Evolutionary conservation across 2,888 invertebrate genomes (phyloP).

Genomic region (Hanleya hanleyi): DNA sequence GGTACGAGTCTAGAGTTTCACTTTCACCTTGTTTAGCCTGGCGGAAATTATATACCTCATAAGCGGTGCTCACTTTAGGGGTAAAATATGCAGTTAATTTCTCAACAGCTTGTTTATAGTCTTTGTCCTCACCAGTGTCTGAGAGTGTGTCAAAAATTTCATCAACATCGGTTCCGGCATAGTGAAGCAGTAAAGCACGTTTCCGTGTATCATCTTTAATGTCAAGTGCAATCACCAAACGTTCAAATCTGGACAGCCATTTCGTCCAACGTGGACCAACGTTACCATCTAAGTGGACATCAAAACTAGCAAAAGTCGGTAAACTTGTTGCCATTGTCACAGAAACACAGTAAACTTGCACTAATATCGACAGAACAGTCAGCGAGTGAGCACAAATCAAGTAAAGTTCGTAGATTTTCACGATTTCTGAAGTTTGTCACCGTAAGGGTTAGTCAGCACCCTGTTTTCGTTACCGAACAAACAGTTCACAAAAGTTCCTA

Average conservation of each 20-base stretch:
- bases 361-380: too few relatives aligned
- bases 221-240: slow-evolving; percentile 2
- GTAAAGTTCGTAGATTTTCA: too few relatives aligned
- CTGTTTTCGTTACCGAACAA: too few relatives aligned
- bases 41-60: slow-evolving; percentile 6
- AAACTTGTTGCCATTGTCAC: slow-evolving; percentile 6
- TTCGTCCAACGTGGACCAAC: not conserved
- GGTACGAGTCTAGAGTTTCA: slow-evolving; percentile 14
- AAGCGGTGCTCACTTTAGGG: slow-evolving; percentile 9
- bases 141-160: slow-evolving; percentile 15
- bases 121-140: slow-evolving; percentile 9
- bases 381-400: too few relatives aligned
- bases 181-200: slow-evolving; percentile 12
- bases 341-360: too few relatives aligned
- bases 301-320: not conserved
- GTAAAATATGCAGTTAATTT: slow-evolving; percentile 11
- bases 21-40: not conserved
- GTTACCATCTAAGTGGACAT: not conserved
- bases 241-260: slow-evolving; percentile 14
- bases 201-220: not conserved
- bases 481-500: too few relatives aligned
- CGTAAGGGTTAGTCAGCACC: too few relatives aligned
- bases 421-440: too few relatives aligned
- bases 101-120: not conserved
- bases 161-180: slow-evolving; percentile 12